These are phyloP conservation scores for Rhysida immarginata DNA, from an alignment of 1,140 invertebrate species.

Conservation along the genomic window DNA sequence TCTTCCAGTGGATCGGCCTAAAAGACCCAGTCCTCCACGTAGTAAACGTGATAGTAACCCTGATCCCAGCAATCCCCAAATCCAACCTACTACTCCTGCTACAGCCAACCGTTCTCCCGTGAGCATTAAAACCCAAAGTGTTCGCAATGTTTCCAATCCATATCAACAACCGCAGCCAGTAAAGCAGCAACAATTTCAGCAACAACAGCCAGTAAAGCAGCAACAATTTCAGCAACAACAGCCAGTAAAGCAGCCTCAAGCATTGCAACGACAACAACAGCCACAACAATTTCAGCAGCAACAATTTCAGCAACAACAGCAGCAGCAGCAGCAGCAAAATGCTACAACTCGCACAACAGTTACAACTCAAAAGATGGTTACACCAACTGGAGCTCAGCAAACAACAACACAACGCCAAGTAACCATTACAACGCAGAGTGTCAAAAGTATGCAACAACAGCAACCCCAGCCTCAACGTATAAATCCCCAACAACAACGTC, in stretches of 20 bases:
- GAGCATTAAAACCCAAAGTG: slow-evolving; percentile 3
- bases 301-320: not conserved
- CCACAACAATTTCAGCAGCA: not conserved
- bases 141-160: slow-evolving; percentile 1
- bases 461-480: slow-evolving; percentile 4
- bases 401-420: not conserved
- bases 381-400: not conserved
- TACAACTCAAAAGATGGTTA: not conserved
- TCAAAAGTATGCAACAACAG: not conserved
- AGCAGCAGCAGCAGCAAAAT: not conserved
- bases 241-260: not conserved
- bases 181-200: not conserved
- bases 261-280: not conserved
- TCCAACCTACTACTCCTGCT: not conserved
- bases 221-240: not conserved
- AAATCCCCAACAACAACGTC: slow-evolving; percentile 1
- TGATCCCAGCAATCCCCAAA: no score
- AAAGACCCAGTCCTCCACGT: no score
- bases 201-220: not conserved
- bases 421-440: not conserved
- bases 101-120: not conserved
- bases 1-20: no score
- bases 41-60: no score
- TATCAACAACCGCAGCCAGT: not conserved
- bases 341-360: not conserved